Base-by-base conservation (phyloP, 1,140 invertebrate species). In the Diuraphis noxia region DNA sequence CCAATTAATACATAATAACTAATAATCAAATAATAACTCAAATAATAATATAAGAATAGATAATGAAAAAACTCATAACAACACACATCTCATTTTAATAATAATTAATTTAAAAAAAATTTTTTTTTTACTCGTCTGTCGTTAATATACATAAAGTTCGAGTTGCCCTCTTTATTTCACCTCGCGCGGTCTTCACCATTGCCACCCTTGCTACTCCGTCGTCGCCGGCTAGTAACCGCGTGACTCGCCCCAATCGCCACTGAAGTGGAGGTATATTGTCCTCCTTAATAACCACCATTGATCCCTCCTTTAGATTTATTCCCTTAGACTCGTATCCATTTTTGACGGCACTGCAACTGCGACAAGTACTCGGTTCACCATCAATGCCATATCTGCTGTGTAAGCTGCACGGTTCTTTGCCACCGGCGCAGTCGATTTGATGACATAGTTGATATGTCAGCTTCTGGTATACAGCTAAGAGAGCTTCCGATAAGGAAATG, bases 201-300 rank as follows among this genome's bases (percentile, higher is more conserved):
- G 41, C 89, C 3, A 79, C 56, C 40, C 93, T 40, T 1, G 93
- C 92, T 13, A 93, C 46, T 5, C 91, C 92, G 92, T 93, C 93
- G 30, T 88, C 56, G 46, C 93, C 92, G 0, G 92, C 93, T 88
- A 92, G 85, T 21, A 92, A 40, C 34, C 92, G 52, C 2, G 91
- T 79, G 9, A 94, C 92, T 38, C 93, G 36, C 8, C 92, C 93
- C 19, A 93, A 36, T 4, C 88, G 92, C 93, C 93, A 93, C 23
- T 92, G 43, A 30, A 86, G 49, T 5, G 92, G 91, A 7, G 92
- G 81, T 2, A 49, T 3, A 91, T 92, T 91, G 10, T 93, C 92
- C 2, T 92, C 92, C 25, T 81, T 88, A 0, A 93, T 0, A 25
- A 93, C 8, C 1, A 36, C 93, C 93, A n/a, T 93, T 38, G 25